Base-by-base conservation (phyloP, 2,113 vertebrate species). In the Dasyornis broadbenti region DNA sequence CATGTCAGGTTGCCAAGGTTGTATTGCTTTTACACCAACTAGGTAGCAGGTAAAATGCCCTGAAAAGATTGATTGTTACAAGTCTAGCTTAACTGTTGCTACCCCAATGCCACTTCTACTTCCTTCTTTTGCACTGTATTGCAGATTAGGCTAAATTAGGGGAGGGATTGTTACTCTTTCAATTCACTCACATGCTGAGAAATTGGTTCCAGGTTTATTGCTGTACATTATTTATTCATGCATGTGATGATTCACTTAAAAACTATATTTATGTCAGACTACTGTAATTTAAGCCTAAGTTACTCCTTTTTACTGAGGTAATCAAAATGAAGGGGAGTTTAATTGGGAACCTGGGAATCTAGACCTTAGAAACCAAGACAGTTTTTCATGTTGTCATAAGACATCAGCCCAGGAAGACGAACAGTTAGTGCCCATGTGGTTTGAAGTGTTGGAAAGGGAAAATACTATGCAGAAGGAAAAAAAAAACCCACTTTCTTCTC, bases 401-500 rank as follows among this genome's bases (percentile, higher is more conserved):
- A n/a, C 8, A 10, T 33, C 66, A 88, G 59, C n/a, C 31, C 26
- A 31, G 35, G 66, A 73, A 56, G n/a, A 82, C 26, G 35, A 73
- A 77, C 45, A 37, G 21, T 37, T 44, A 42, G 33, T 60, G 39
- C 24, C 60, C 2, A 3, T 5, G 3, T 68, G 23, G 49, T 66
- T 78, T 94, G 63, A 81, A 80, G 66, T 59, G 35, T 15, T 84
- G 45, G 44, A 81, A 68, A 39, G 45, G 35, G 42, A 85, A 70
- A 81, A 70, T 18, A 50, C 13, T 69, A 35, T 30, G 18, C 73
- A 65, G 57, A 53, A 76, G 35, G 7, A 14, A 60, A 61, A 33
- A 57, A 31, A 1, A 4, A 4, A 4, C 23, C 0, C 23, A 2
- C 2, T 10, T 53, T 59, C 47, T 35, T 61, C 49, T 64, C 3